These are phyloP conservation scores for Sorex maritimensis DNA, from an alignment of 2,797 vertebrate genomes.

Conservation along the genomic window DNA sequence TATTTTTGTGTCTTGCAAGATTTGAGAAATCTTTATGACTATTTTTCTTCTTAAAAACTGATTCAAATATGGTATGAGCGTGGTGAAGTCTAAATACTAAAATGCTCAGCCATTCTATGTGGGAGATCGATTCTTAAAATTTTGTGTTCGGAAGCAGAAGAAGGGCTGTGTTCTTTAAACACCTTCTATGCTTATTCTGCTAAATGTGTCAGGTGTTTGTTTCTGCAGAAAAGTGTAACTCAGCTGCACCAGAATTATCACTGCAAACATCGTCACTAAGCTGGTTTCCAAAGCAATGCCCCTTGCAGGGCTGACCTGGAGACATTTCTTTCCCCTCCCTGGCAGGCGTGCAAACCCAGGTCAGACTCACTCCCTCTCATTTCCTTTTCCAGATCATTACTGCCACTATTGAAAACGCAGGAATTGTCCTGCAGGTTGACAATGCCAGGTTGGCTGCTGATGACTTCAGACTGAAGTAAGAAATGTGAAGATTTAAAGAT, in stretches of 20 bases:
- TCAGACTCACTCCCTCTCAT: not conserved
- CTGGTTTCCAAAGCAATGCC: not conserved
- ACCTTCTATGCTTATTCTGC: not conserved
- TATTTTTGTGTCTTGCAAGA: conserved; percentile 43
- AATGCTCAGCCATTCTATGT: not conserved
- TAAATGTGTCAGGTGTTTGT: not conserved
- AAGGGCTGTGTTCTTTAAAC: not conserved
- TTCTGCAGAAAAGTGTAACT: not conserved
- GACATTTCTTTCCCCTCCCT: not conserved
- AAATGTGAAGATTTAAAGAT: not conserved
- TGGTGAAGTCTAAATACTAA: not conserved
- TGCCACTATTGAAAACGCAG: conserved; percentile 90
- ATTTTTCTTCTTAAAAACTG: conserved; percentile 70
- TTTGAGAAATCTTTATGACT: conserved; percentile 18
- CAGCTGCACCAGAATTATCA: not conserved
- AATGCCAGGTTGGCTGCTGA: conserved; percentile 95
- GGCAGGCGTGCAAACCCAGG: not conserved
- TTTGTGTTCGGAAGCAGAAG: not conserved
- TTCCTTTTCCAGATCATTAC: conserved; percentile 89
- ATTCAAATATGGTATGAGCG: conserved; percentile 6
- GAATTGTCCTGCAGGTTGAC: conserved; percentile 91
- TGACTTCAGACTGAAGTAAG: conserved; percentile 95
- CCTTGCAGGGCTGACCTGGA: not conserved
- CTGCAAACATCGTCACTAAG: not conserved
- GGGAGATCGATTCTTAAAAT: conserved; percentile 39